Percentiles rank a stretch among this genome's conserved stretches.
Conservation (phyloP, 2,797 vertebrate species). For the Artibeus jamaicensis region DNA sequence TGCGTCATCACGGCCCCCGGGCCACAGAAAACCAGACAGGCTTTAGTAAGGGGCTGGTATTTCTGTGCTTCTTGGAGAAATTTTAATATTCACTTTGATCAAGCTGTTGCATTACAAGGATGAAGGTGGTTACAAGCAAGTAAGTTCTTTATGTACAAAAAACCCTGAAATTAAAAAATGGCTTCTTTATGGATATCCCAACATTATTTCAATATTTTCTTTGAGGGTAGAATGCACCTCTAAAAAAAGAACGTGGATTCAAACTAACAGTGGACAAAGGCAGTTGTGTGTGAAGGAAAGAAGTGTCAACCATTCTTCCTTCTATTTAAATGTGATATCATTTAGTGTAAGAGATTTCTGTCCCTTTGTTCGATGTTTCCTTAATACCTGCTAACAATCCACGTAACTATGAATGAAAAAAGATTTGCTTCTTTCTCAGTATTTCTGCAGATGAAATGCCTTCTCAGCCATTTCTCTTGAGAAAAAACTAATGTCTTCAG, state of each 20-base stretch:
- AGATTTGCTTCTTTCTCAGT: neutral
- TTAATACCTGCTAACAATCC: neutral
- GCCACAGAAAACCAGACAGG: neutral
- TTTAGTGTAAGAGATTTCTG: constrained; percentile 9
- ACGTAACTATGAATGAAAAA: neutral
- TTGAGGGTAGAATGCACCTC: neutral
- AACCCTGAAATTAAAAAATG: constrained; percentile 9
- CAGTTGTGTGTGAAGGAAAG: neutral
- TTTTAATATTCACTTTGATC: constrained; percentile 40
- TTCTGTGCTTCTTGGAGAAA: constrained; percentile 22
- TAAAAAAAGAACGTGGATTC: constrained; percentile 24
- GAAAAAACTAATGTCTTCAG: neutral
- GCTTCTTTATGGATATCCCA: constrained; percentile 44
- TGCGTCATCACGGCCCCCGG: neutral
- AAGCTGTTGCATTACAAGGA: neutral
- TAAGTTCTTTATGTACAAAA: constrained; percentile 7
- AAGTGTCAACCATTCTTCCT: neutral
- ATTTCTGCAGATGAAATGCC: neutral
- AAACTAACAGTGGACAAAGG: neutral
- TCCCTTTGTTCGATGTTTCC: neutral
- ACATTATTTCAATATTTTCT: constrained; percentile 45
- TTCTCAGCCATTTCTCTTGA: neutral
- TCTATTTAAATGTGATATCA: neutral
- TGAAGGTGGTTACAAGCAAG: constrained; percentile 10
- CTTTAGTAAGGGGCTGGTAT: neutral